Evolutionary conservation across 1,140 invertebrate species (phyloP), one percentile per base, ranked within the genome.

Genomic region (Lucilia cuprina): DNA sequence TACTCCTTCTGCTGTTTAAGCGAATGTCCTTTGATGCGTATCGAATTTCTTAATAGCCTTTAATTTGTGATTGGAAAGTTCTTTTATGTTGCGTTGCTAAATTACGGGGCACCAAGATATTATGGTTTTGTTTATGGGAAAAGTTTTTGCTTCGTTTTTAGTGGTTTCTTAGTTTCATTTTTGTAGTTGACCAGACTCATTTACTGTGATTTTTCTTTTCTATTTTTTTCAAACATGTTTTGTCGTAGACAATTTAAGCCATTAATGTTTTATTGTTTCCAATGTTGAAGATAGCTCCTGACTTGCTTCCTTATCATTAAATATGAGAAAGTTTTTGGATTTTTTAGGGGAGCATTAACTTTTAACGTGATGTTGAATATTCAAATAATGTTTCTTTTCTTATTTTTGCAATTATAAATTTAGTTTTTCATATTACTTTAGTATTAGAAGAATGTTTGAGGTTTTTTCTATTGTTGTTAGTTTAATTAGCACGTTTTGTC

Each of bases 1-100:
- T 70, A 21, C n/a, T 70, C 8, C 9, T 70, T 10, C n/a, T 60
- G n/a, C n/a, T 60, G 55, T 12, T 30, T n/a, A 60, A 49, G 19
- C 87, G 86, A 90, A 90, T 90, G 89, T 85, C 90, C 87, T 89
- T 85, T 90, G 89, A 90, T 90, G 89, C 89, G 89, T 86, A 90
- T 87, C 89, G 89, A 90, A 90, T 90, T 90, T 90, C 89, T 90
- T 90, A 90, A 90, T 90, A 89, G 89, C 89, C 77, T 80, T 80
- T 80, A 80, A 80, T 80, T 80, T 80, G 77, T 50, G 77, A 80
- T 80, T 80, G 77, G 77, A 80, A 30, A 70, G 65, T 70, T 17
- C 35, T 80, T 49, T 80, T 25, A 25, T 80, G 41, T 80, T 70
- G 65, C 55, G 65, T 17, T 21, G n/a, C n/a, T 17, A 34, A 41